A percentile compares a stretch with the other conserved stretches of the same genome.
Evolutionary conservation across 2,888 invertebrate genomes (phyloP).

Genomic region (Andrena bucephala): DNA sequence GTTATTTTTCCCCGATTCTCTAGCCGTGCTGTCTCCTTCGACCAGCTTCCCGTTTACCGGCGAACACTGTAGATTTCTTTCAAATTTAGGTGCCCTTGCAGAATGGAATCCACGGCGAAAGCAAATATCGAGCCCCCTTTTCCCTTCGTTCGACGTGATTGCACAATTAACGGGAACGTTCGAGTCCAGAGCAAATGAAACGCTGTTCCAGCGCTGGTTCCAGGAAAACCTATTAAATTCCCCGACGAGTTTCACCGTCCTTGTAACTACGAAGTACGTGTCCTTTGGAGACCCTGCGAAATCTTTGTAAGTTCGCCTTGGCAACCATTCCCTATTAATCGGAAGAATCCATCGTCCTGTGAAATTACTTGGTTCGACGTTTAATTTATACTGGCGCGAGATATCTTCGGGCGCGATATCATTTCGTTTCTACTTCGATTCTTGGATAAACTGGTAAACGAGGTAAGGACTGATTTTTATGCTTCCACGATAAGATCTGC

Average conservation of each 20-base stretch:
- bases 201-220: not conserved
- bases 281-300: conserved; percentile 9
- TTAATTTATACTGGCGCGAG: conserved; percentile 37
- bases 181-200: conserved; percentile 16
- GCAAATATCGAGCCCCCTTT: conserved; percentile 1
- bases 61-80: not conserved
- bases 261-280: conserved; percentile 34
- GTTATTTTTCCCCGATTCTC: conserved; percentile 22
- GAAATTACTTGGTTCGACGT: conserved; percentile 46
- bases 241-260: conserved; percentile 35
- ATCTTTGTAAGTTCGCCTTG: conserved; percentile 23
- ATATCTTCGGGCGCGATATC: conserved; percentile 20
- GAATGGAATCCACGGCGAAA: not conserved
- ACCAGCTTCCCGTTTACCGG: not conserved
- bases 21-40: not conserved
- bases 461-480: too few species aligned
- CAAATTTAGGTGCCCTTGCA: not conserved
- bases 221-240: conserved; percentile 52
- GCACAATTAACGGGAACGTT: conserved; percentile 9
- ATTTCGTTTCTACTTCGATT: not conserved
- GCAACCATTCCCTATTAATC: conserved; percentile 43
- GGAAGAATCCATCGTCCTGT: conserved; percentile 46
- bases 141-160: conserved; percentile 1
- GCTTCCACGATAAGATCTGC: too few species aligned
- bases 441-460: not conserved